These are phyloP conservation scores for Falco punctatus DNA, from an alignment of 2,113 vertebrate genomes.

Conservation along the genomic window DNA sequence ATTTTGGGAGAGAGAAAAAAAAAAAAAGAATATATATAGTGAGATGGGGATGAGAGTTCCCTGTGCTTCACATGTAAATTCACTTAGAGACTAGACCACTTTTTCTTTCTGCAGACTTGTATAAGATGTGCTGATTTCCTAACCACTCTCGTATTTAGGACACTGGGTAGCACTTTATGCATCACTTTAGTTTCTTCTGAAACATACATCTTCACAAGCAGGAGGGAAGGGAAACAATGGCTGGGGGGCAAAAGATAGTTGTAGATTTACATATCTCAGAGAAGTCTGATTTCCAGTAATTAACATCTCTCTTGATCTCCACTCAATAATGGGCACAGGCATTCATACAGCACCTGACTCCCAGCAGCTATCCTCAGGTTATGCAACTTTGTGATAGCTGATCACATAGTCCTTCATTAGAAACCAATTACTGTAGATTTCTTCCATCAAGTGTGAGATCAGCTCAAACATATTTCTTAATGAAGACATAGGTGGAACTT, in stretches of 20 bases:
- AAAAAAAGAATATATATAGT: background rate
- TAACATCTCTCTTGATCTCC: background rate
- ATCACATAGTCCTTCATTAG: background rate
- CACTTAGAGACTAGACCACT: background rate
- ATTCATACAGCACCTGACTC: background rate
- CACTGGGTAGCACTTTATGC: background rate
- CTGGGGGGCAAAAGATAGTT: background rate
- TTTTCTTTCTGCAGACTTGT: background rate
- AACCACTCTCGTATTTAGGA: background rate
- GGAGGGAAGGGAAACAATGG: background rate
- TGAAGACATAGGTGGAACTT: background rate
- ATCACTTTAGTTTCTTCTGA: background rate
- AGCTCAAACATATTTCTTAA: background rate
- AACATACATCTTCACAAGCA: background rate
- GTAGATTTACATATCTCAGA: background rate
- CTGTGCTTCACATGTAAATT: background rate
- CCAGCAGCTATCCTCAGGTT: background rate
- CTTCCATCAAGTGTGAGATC: background rate
- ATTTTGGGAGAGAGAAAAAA: background rate
- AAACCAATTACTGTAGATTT: background rate
- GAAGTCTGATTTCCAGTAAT: background rate
- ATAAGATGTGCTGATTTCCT: background rate
- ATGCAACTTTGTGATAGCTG: background rate
- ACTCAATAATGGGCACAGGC: too few species aligned
- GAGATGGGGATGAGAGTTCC: background rate